Evolutionary conservation across 2,888 invertebrate species (phyloP), one percentile per base, ranked within the genome.

Genomic region (Branchellion lobata): DNA sequence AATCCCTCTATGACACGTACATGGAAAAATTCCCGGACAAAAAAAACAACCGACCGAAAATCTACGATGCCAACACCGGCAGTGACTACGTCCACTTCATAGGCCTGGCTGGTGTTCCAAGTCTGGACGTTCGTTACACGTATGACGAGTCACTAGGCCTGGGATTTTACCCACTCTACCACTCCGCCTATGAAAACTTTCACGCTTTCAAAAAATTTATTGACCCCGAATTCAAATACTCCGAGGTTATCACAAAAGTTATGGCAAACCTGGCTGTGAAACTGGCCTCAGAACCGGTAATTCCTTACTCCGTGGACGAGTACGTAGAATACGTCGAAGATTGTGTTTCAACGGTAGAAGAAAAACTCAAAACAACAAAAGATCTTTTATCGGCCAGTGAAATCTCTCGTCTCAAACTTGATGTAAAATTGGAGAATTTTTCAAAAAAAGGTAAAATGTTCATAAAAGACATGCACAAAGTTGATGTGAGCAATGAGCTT

Each of bases 71-170:
- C 0, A 88, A 87, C 0, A 86, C 87, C 33, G 89, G 89, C 8
- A 88, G 88, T 81, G 89, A 90, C 83, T 88, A 87, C 82, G 86
- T 86, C 5, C 84, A 87, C 1, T 89, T 89, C 82, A 84, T 88
- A 68, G 86, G 86, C 69, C 85, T 84, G 79, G 83, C 87, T 14
- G 89, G 89, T 1, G 84, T 90, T 27, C 88, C 89, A 1, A 85
- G 86, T n/a, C 84, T 87, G 34, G 89, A 89, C 83, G 83, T 88
- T 73, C 84, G 85, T 1, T 89, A 87, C 83, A 83, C 84, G 71
- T 85, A 82, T 80, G 83, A 84, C 33, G 68, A 79, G 76, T 69
- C 78, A 51, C 82, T 80, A 5, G 79, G 80, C 31, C 77, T 79
- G 84, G 82, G 78, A 11, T 83, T 84, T 1, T 88, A 88, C 79